These are phyloP conservation scores for Cyaniris semiargus DNA, from an alignment of 2,888 invertebrate genomes.

Conservation along the genomic window DNA sequence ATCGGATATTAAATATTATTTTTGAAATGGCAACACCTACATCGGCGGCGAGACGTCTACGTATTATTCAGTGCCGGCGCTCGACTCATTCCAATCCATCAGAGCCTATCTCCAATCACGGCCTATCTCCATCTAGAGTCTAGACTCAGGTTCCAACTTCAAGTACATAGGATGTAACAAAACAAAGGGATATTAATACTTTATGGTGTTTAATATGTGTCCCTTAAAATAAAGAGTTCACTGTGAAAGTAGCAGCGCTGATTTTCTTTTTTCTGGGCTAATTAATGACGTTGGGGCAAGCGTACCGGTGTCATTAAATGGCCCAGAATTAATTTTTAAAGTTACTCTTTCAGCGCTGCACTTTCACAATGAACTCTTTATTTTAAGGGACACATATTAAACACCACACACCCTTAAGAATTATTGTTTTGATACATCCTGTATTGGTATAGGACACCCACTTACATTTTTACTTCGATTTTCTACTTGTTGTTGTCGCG, in stretches of 20 bases:
- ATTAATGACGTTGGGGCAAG: too few relatives aligned
- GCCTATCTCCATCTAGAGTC: slow-evolving; percentile 41
- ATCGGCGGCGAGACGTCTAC: slow-evolving; percentile 3
- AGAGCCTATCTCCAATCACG: slow-evolving; percentile 56
- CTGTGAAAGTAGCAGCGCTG: too few relatives aligned
- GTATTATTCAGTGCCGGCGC: slow-evolving; percentile 49
- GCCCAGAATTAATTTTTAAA: too few relatives aligned
- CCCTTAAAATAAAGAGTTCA: too few relatives aligned
- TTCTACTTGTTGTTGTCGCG: slow-evolving; percentile 31
- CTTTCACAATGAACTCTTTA: too few relatives aligned
- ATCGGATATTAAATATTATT: not conserved
- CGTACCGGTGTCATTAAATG: too few relatives aligned
- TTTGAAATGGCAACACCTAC: not conserved
- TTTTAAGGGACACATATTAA: too few relatives aligned
- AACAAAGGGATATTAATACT: not conserved
- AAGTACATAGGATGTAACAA: not conserved
- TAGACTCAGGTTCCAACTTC: slow-evolving; percentile 35
- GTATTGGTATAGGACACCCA: slow-evolving; percentile 49
- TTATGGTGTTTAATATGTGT: not conserved
- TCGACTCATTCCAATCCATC: slow-evolving; percentile 55
- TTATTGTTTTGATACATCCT: not conserved
- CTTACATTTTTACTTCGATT: slow-evolving; percentile 37
- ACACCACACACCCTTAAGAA: too few relatives aligned
- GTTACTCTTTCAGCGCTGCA: too few relatives aligned
- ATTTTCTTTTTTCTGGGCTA: too few relatives aligned